These are phyloP conservation scores for Drosophila testacea DNA, from an alignment of 2,888 invertebrate genomes.

Conservation along the genomic window DNA sequence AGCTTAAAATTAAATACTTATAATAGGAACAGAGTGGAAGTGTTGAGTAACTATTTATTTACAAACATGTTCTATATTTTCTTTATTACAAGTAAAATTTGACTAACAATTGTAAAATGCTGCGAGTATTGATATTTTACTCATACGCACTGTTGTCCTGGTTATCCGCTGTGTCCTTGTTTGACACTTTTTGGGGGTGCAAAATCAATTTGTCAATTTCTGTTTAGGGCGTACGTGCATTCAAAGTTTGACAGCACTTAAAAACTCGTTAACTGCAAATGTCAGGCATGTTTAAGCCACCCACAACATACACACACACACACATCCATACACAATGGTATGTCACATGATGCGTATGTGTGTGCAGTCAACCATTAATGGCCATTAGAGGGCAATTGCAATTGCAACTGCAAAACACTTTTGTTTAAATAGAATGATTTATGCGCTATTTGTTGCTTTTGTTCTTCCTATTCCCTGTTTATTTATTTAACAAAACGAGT, in stretches of 20 bases:
- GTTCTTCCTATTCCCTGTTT: slow-evolving; percentile 4
- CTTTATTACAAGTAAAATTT: background rate
- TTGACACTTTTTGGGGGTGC: background rate
- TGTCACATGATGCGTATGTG: background rate
- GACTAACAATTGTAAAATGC: background rate
- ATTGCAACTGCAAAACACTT: slow-evolving; percentile 26
- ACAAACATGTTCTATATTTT: background rate
- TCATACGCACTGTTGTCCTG: slow-evolving; percentile 19
- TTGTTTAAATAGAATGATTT: slow-evolving; percentile 44
- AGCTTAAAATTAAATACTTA: background rate
- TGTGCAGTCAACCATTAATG: slow-evolving; percentile 28
- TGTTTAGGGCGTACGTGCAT: slow-evolving; percentile 25
- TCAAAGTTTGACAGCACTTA: slow-evolving; percentile 70
- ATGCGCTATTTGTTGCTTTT: slow-evolving; percentile 15
- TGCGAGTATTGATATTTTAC: slow-evolving; percentile 2
- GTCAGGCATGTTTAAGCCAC: slow-evolving; percentile 55
- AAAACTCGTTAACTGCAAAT: slow-evolving; percentile 73
- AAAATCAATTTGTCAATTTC: slow-evolving; percentile 53
- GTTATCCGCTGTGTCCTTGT: background rate
- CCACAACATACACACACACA: slow-evolving; percentile 24
- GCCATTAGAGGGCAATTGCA: slow-evolving; percentile 37
- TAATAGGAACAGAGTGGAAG: background rate
- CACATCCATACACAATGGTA: slow-evolving; percentile 3
- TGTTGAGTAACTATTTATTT: background rate
- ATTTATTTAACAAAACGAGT: slow-evolving; percentile 17